Evolutionary conservation across 2,888 invertebrate species (phyloP), one percentile per base, ranked within the genome.

Genomic region (Drosophila mayaguana): DNA sequence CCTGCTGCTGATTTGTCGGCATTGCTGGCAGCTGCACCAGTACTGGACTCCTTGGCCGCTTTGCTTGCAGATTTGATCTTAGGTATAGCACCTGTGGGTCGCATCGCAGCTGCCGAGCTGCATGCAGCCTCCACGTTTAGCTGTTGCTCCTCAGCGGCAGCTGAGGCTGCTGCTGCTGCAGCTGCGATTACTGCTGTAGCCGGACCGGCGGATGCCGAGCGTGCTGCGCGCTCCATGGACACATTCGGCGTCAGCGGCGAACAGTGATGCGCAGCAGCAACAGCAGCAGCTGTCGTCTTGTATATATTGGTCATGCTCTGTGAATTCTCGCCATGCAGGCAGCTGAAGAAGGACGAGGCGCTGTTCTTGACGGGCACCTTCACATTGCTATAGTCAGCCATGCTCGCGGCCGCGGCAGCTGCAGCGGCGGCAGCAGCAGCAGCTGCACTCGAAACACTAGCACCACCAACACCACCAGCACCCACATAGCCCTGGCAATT

Each of bases 231-330:
- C 43, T 91, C 91, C 81, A 90, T 89, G 16, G 86, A 89, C 14
- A 84, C 82, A 55, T 89, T 86, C 8, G 86, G 84, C 3, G 84
- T 83, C 5, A 85, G 43, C 0, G 88, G 78, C 12, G 73, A 82
- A 20, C 72, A 70, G 56, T 80, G 73, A 0, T 82, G 84, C 0
- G 83, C 75, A 0, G 76, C 81, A 20, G 76, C 79, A 9, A 75
- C 72, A 2, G 75, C 71, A 9, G 78, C 80, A 2, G 80, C 81
- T 2, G 91, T 85, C 0, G 92, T 89, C 16, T 92, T 90, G 54
- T 92, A 92, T 51, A 93, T 93, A 55, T 93, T 93, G 16, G 90
- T 92, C 93, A 93, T 93, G 45, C 93, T 93, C 76, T 93, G 93
- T 0, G 93, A 93, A 60, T 93, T 93, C 75, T 93, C 93, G 16